Evolutionary conservation across 2,888 invertebrate genomes (phyloP), one percentile per base, ranked within the genome.

Genomic region (Dromius quadrimaculatus): DNA sequence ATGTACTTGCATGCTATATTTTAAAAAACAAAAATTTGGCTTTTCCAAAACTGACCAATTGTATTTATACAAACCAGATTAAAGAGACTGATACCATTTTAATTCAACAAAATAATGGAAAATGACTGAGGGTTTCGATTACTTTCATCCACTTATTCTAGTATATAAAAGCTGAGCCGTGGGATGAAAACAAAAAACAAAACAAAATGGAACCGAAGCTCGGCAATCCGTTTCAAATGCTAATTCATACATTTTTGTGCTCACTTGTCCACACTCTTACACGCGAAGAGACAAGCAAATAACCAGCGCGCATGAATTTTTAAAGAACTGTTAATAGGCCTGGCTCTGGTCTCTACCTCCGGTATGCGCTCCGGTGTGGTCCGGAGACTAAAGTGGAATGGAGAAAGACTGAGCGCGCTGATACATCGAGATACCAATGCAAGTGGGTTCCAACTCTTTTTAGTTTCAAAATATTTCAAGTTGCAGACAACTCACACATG

Each of bases 291-390:
- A 76, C 76, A 77, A 75, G 74, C 75, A 74, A 75, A 77, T 77
- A 77, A 77, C 76, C 73, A 73, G 47, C 38, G 63, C 63, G 66
- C 73, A 75, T 77, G 75, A 76, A 77, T 77, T 73, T 76, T 76
- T 77, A 76, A 77, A 74, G 74, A 63, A 73, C 74, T 71, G 75
- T 76, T 77, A 77, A 77, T 76, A 76, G 77, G 73, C 73, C 71
- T 73, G 73, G 41, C 28, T 43, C 22, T 13, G 22, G 47, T n/a
- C n/a, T n/a, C n/a, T n/a, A n/a, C n/a, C n/a, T n/a, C n/a, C n/a
- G n/a, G n/a, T n/a, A n/a, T n/a, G n/a, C n/a, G 41, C 9, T 6
- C 13, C 9, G 15, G 11, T n/a, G 9, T 15, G 32, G 50, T 23
- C 32, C 28, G 15, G 23, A 28, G 13, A 13, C 50, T 19, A 28